Evolutionary conservation across 2,797 vertebrate genomes (phyloP).

Genomic region (Hapalemur alaotrensis): DNA sequence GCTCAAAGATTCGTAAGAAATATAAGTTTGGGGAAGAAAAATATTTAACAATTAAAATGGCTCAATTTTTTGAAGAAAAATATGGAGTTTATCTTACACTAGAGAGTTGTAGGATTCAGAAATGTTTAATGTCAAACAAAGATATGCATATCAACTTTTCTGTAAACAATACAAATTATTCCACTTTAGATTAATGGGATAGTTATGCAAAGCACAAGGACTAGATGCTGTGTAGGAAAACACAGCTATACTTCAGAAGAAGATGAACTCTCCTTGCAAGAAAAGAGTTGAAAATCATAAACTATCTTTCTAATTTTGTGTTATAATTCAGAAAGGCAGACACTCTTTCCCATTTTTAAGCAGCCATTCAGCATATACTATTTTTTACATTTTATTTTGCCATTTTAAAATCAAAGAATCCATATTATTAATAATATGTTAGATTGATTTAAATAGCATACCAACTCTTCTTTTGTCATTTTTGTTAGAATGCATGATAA

Average conservation of each 20-base stretch:
- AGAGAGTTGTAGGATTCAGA: slow-evolving; percentile 11
- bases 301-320: slow-evolving; percentile 12
- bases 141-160: slow-evolving; percentile 33
- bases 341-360: slow-evolving; percentile 21
- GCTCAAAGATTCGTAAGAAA: slow-evolving; percentile 19
- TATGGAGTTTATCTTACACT: not conserved
- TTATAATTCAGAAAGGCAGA: slow-evolving; percentile 33
- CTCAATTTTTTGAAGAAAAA: not conserved
- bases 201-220: not conserved
- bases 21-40: slow-evolving; percentile 19
- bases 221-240: not conserved
- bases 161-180: slow-evolving; percentile 46
- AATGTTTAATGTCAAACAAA: slow-evolving; percentile 42
- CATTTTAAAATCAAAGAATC: slow-evolving; percentile 30
- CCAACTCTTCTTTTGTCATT: slow-evolving; percentile 39
- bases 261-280: slow-evolving; percentile 30
- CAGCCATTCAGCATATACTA: slow-evolving; percentile 19
- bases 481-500: slow-evolving; percentile 46
- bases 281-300: slow-evolving; percentile 52
- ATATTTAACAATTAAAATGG: not conserved
- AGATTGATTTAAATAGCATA: slow-evolving; percentile 49
- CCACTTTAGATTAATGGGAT: slow-evolving; percentile 48
- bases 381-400: slow-evolving; percentile 43
- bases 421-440: slow-evolving; percentile 10
- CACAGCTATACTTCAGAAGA: slow-evolving; percentile 37